Percentiles rank a stretch among this genome's conserved stretches.
Conservation (phyloP, 2,888 invertebrate species). For the Ophioninae sp. region DNA sequence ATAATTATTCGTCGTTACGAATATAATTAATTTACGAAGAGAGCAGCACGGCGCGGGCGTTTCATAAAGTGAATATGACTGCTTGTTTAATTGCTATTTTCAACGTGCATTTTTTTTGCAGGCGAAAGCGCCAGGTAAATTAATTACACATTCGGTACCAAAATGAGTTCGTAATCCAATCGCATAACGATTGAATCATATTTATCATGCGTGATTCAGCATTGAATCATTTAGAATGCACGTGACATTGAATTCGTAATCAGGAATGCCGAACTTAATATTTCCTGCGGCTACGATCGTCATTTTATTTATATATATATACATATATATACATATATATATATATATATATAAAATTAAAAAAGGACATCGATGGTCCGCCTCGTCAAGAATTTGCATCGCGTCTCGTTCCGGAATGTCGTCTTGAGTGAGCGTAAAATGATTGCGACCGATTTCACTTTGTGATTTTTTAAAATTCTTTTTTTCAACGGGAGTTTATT, state of each 20-base stretch:
- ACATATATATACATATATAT: too few species aligned
- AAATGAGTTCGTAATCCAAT: not conserved
- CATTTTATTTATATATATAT: not conserved
- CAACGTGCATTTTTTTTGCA: not conserved
- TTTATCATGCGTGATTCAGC: not conserved
- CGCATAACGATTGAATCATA: not conserved
- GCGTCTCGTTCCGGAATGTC: slow-evolving; percentile 23
- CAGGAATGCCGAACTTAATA: slow-evolving; percentile 18
- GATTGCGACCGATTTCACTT: slow-evolving; percentile 49
- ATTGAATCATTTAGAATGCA: slow-evolving; percentile 11
- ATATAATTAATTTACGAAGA: not conserved
- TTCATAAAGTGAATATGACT: not conserved
- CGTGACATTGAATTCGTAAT: slow-evolving; percentile 29
- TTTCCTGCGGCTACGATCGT: not conserved
- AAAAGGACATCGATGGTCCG: slow-evolving; percentile 11
- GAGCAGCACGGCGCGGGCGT: not conserved
- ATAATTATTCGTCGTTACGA: not conserved
- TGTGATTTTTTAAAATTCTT: slow-evolving; percentile 16
- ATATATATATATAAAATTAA: not conserved
- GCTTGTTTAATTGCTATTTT: not conserved
- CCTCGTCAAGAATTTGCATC: slow-evolving; percentile 41
- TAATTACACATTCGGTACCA: not conserved
- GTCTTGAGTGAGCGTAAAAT: slow-evolving; percentile 17
- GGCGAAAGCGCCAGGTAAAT: not conserved
- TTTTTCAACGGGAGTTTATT: slow-evolving; percentile 33